Percentiles rank a stretch among this genome's conserved stretches.
phyloP scores from a whole-genome alignment of 2,888 invertebrate genomes.

The Ernsta delagoae region DNA sequence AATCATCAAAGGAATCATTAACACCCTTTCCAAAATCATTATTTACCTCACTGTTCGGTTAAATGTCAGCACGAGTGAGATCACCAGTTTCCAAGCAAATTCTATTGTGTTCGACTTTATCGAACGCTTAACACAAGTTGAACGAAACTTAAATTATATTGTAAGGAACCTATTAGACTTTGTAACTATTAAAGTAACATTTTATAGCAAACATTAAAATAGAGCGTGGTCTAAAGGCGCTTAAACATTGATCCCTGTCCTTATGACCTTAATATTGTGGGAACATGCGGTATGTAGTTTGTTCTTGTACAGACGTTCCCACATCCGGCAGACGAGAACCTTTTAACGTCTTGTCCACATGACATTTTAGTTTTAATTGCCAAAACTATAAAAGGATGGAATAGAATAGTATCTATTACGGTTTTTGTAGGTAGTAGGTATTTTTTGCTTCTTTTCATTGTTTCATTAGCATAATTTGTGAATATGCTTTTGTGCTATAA shows the following conservation, averaged over 20 bases:
- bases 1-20: constrained; percentile 35
- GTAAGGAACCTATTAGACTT: not conserved
- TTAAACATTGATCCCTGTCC: constrained; percentile 47
- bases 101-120: constrained; percentile 20
- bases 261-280: constrained; percentile 59
- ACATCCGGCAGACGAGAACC: constrained; percentile 61
- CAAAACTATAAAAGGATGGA: constrained; percentile 22
- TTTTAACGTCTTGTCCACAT: constrained; percentile 37
- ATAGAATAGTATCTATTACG: constrained; percentile 6
- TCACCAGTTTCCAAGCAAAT: constrained; percentile 30
- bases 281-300: constrained; percentile 56
- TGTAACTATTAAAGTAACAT: constrained; percentile 22
- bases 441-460: not conserved
- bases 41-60: constrained; percentile 29
- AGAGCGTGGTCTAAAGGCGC: constrained; percentile 43
- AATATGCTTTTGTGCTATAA: no score
- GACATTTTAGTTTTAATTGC: constrained; percentile 35
- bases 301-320: constrained; percentile 60
- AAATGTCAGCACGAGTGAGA: constrained; percentile 37
- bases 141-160: constrained; percentile 5
- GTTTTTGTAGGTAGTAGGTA: not conserved
- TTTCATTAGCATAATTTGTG: not conserved
- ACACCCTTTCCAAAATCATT: constrained; percentile 36
- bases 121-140: constrained; percentile 21
- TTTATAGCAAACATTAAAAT: constrained; percentile 36